Evolutionary conservation across 1,140 invertebrate species (phyloP), one percentile per base, ranked within the genome.

Genomic region (Pseudomyrmex pallidus): DNA sequence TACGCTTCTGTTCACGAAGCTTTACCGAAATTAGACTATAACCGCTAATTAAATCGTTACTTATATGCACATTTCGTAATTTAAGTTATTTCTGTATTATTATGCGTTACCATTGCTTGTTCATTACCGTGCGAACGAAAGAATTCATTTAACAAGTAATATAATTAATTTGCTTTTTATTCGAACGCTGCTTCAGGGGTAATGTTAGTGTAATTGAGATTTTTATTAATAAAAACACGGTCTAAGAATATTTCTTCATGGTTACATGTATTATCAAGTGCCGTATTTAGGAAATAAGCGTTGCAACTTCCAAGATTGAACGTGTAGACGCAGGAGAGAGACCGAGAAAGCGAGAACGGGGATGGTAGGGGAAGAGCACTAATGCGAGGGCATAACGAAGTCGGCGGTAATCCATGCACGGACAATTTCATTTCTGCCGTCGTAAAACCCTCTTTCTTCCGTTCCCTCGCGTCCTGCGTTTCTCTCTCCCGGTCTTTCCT

Each of bases 351-450:
- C 74, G 63, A 22, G 56, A 70, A 50, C 52, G 68, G 35, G 67
- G 44, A 57, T 59, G 76, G 76, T 68, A 70, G 64, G 76, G 64
- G 52, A 48, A 78, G 76, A 70, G 76, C 76, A 82, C 87, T 87
- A 85, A 87, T 90, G 82, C 83, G 87, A 90, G 80, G 84, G 86
- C 84, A 85, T 89, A 87, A 87, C 89, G 87, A 90, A 90, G 88
- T 85, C 88, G 84, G 77, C 88, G 88, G 84, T 89, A 90, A 88
- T 90, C 89, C 88, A 89, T 88, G 88, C 87, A 89, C 87, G 87
- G 87, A 89, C 85, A 90, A 87, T 87, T 90, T 87, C 86, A 87
- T 90, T 87, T 87, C 85, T 87, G 84, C 77, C 86, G 73, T 85
- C 83, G 80, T 82, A 61, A 78, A 84, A 82, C 89, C 86, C 85